Evolutionary conservation across 1,140 invertebrate genomes (phyloP), one percentile per base, ranked within the genome.

Genomic region (Cotesia typhae): DNA sequence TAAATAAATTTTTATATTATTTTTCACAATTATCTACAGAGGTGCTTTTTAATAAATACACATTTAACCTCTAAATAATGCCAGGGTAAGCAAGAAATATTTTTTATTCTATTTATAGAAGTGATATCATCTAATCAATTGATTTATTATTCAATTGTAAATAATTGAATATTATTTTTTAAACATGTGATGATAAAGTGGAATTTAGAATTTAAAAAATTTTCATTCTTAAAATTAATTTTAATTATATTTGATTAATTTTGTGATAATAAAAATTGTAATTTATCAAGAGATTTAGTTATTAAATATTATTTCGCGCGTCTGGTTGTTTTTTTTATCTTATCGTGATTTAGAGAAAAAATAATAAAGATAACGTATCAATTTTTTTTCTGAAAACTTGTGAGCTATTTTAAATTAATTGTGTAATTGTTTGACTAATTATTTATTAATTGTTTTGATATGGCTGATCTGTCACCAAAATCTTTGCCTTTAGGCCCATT

Each of bases 21-120:
- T 63, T 35, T 66, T 36, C 35, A 72, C 55, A 47, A 47, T 47
- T 47, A 47, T 47, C 41, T 6, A 17, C 17, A 47, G 6, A 47
- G 41, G 4, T 47, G 41, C 6, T 47, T 47, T 47, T 10, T 9
- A 47, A 47, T 9, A 47, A 47, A 47, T 9, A 71, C 47, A 61
- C 35, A 69, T 64, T 52, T 67, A 12, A 37, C 55, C 20, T 35
- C 55, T 35, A 73, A 77, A 72, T 28, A 75, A 79, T 79, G 78
- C 78, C 78, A 52, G 78, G 78, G 78, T 79, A 79, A 79, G 78
- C 75, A 68, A 72, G 74, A 70, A 66, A 60, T 71, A 47, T 47
- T 47, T 47, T 47, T 47, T 47, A 47, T 41, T 75, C 75, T 76
- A 76, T 76, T 76, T 77, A 75, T 77, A 65, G 75, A 47, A 51